Evolutionary conservation across 1,140 invertebrate genomes (phyloP).

Genomic region (Drosophila sp.): DNA sequence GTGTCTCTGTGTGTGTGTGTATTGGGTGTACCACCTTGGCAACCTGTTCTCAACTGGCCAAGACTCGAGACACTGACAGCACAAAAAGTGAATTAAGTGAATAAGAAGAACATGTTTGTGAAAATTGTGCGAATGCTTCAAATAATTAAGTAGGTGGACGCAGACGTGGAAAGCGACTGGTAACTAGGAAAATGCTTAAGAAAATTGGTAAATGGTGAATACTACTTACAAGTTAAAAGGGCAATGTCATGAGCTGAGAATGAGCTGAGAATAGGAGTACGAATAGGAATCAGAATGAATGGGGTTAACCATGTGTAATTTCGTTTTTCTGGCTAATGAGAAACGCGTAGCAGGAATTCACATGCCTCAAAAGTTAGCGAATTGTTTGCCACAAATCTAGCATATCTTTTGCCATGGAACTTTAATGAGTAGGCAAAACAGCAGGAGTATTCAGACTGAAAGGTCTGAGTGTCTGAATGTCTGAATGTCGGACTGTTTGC

Average conservation of each 20-base stretch:
- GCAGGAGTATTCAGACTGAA: neutral
- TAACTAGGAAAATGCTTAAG: neutral
- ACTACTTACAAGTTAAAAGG: slow-evolving; percentile 39
- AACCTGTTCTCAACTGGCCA: slow-evolving; percentile 68
- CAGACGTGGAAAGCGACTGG: slow-evolving; percentile 17
- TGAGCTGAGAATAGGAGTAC: slow-evolving; percentile 1
- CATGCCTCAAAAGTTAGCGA: slow-evolving; percentile 17
- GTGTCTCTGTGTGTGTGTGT: slow-evolving; percentile 41
- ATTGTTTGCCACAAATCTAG: slow-evolving; percentile 23
- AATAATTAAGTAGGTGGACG: slow-evolving; percentile 82
- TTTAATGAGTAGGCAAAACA: slow-evolving; percentile 56
- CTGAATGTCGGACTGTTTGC: neutral
- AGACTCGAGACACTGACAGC: slow-evolving; percentile 50
- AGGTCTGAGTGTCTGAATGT: neutral
- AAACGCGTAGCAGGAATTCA: slow-evolving; percentile 9
- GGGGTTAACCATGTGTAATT: slow-evolving; percentile 58
- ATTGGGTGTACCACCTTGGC: slow-evolving; percentile 65
- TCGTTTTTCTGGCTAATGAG: slow-evolving; percentile 56
- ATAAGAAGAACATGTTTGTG: slow-evolving; percentile 81
- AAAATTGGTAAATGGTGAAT: slow-evolving; percentile 39
- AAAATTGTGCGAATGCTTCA: slow-evolving; percentile 80
- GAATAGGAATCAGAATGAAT: slow-evolving; percentile 26
- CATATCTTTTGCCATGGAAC: slow-evolving; percentile 21
- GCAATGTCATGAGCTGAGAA: slow-evolving; percentile 23
- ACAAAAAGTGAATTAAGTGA: slow-evolving; percentile 81